phyloP scores from a whole-genome alignment of 2,113 vertebrate genomes.

The Lasiurus cinereus region DNA sequence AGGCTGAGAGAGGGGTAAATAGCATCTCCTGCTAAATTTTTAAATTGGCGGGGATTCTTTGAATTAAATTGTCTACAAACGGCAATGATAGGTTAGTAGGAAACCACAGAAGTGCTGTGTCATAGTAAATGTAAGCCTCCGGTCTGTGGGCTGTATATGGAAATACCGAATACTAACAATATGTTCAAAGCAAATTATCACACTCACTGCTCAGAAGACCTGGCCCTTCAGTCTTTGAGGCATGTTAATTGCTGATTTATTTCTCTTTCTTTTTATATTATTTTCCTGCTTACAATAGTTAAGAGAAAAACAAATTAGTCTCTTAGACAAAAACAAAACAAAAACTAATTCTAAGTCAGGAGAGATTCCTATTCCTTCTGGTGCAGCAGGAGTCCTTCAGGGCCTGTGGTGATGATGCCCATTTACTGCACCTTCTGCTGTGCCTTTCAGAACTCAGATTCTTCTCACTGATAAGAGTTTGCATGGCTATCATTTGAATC shows the following conservation, averaged over 20 bases:
- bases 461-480: not conserved
- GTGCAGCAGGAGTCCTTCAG: not conserved
- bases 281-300: slow-evolving; percentile 71
- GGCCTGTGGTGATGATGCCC: not conserved
- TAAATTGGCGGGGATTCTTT: slow-evolving; percentile 15
- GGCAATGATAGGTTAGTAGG: slow-evolving; percentile 32
- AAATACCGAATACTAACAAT: slow-evolving; percentile 80
- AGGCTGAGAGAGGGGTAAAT: not conserved
- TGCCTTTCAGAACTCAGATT: not conserved
- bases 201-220: slow-evolving; percentile 62
- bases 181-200: slow-evolving; percentile 78
- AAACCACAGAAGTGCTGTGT: slow-evolving; percentile 53
- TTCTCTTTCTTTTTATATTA: slow-evolving; percentile 75
- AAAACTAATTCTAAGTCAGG: slow-evolving; percentile 62
- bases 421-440: not conserved
- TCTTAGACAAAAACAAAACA: slow-evolving; percentile 62
- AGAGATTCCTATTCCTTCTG: not conserved
- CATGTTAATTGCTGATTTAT: slow-evolving; percentile 80
- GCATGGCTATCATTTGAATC: slow-evolving; percentile 18
- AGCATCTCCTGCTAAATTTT: slow-evolving; percentile 32
- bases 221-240: slow-evolving; percentile 76
- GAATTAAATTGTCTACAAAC: slow-evolving; percentile 42
- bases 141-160: slow-evolving; percentile 69
- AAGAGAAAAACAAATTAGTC: slow-evolving; percentile 14
- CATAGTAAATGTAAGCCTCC: slow-evolving; percentile 66